Evolutionary conservation across 2,888 invertebrate species (phyloP).

Genomic region (Limnephilus lunatus): DNA sequence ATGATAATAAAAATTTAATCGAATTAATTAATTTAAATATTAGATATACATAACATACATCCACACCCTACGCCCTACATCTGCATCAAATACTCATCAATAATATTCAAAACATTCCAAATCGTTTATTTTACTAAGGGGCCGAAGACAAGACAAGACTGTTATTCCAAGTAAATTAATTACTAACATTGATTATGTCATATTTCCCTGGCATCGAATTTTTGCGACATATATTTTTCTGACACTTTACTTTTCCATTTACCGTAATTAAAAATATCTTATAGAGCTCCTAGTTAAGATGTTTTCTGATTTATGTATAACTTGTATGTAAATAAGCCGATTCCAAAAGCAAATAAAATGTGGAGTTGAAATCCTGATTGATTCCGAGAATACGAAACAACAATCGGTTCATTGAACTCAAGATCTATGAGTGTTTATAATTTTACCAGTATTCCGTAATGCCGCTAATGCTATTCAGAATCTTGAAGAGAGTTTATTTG

Average conservation of each 20-base stretch:
- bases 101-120: too few species aligned
- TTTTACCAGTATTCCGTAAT: constrained; percentile 1
- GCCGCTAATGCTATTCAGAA: constrained; percentile 48
- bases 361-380: background rate
- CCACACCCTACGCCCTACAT: too few species aligned
- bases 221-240: background rate
- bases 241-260: background rate
- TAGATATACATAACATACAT: too few species aligned
- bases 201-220: background rate
- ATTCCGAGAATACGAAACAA: background rate
- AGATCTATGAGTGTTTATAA: constrained; percentile 7
- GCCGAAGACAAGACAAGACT: too few species aligned
- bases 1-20: too few species aligned
- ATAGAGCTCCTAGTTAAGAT: background rate
- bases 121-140: too few species aligned
- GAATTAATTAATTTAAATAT: too few species aligned
- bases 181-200: background rate
- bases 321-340: background rate
- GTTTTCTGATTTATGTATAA: background rate
- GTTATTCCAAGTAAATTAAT: background rate
- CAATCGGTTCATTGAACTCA: background rate
- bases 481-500: constrained; percentile 50
- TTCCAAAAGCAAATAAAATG: background rate
- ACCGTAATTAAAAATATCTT: background rate
- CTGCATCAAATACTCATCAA: too few species aligned